These are phyloP conservation scores for Eciton burchellii DNA, from an alignment of 1,140 invertebrate genomes.

Conservation along the genomic window DNA sequence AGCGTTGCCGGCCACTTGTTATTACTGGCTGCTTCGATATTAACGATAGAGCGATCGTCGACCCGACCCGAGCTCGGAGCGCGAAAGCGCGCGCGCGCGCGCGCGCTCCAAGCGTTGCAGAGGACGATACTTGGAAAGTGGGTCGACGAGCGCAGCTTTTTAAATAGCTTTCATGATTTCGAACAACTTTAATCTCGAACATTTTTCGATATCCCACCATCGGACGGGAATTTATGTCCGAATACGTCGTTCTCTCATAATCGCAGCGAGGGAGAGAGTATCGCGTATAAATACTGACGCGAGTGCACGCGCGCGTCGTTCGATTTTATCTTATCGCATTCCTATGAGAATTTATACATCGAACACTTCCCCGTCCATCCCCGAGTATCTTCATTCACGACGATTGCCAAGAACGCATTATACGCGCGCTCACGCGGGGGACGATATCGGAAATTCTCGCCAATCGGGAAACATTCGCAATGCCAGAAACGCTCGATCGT, in stretches of 20 bases:
- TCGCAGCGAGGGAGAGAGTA: neutral
- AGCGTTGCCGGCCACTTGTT: constrained; percentile 28
- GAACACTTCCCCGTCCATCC: neutral
- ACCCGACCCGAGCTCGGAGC: too few relatives aligned
- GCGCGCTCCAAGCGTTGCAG: constrained; percentile 9
- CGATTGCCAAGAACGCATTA: too few relatives aligned
- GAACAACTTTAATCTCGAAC: constrained; percentile 47
- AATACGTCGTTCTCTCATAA: constrained; percentile 19
- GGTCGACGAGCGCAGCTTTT: constrained; percentile 54
- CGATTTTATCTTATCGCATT: constrained; percentile 1
- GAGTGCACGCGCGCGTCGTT: neutral
- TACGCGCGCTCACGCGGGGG: too few relatives aligned
- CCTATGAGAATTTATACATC: neutral
- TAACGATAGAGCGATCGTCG: constrained; percentile 48
- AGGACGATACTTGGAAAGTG: constrained; percentile 41
- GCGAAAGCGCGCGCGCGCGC: constrained; percentile 2
- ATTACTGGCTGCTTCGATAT: constrained; percentile 52
- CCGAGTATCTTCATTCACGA: neutral
- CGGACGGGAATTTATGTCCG: constrained; percentile 44
- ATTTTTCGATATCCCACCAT: constrained; percentile 54
- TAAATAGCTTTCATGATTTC: constrained; percentile 52
- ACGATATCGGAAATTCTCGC: too few relatives aligned
- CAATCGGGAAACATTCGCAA: too few relatives aligned
- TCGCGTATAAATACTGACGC: constrained; percentile 21
- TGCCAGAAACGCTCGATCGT: too few relatives aligned